Base-by-base conservation (phyloP, 2,797 vertebrate genomes). In the Merluccius polli region DNA sequence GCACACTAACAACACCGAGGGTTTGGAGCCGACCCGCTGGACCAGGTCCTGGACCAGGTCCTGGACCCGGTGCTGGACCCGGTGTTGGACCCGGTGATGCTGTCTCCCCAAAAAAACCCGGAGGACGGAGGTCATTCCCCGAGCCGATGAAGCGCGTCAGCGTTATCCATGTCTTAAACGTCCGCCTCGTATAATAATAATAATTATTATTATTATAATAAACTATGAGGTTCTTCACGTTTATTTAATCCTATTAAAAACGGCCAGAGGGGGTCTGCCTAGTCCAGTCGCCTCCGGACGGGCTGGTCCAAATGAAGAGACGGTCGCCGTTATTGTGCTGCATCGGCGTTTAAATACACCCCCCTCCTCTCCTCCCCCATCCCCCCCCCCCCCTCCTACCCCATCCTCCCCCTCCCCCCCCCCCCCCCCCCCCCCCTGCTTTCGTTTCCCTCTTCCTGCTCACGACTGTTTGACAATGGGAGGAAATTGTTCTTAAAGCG, bases 401-500 rank as follows among this genome's bases (percentile, higher is more conserved):
- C n/a, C n/a, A 35, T 8, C 33, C 33, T 3, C 33, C 3, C 33
- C 33, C 33, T 8, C 33, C 3, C 33, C 33, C 33, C 86, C 88
- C 87, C 89, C 86, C 77, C 79, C 86, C 90, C 84, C 85, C 81
- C 71, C 81, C 86, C 92, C 94, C 91, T 88, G 95, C 94, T 96
- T 95, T 96, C 95, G 94, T 96, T 96, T 97, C 95, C 95, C 95
- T 94, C 96, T 99, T 98, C 98, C 97, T 98, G 96, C 95, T 96
- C 96, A 95, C 96, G 95, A 95, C 95, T 93, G 92, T 94, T 95
- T 94, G 94, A 98, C 97, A 97, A 97, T 97, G 91, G 95, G 94
- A 95, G 96, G 96, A 98, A 97, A 97, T 94, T 90, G 93, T 94
- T 92, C 95, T 98, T 96, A 97, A 96, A 95, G 95, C 91, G 94